A percentile compares a stretch with the other conserved stretches of the same genome.
Evolutionary conservation across 2,888 invertebrate genomes (phyloP).

Genomic region (Chrysolina oricalcia): DNA sequence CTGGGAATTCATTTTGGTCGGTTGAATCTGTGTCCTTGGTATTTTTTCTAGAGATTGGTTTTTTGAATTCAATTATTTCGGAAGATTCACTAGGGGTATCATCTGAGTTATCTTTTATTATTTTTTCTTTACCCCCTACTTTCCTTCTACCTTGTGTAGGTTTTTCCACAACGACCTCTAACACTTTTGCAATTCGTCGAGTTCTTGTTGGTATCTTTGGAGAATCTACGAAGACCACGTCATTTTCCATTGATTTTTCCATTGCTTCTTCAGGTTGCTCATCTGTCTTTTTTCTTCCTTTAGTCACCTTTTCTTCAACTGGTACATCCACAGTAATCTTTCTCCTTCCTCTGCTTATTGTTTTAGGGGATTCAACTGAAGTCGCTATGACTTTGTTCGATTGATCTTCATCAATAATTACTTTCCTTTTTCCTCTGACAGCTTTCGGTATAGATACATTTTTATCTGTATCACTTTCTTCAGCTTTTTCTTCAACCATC

Average conservation of each 20-base stretch:
- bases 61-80: background rate
- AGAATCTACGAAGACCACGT: background rate
- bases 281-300: slow-evolving; percentile 12
- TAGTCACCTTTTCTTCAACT: slow-evolving; percentile 6
- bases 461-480: slow-evolving; percentile 17
- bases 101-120: background rate
- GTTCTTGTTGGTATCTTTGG: slow-evolving; percentile 17
- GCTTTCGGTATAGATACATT: slow-evolving; percentile 9
- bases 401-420: slow-evolving; percentile 21
- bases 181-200: slow-evolving; percentile 24
- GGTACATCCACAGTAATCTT: slow-evolving; percentile 7
- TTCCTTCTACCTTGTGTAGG: slow-evolving; percentile 7
- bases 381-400: background rate
- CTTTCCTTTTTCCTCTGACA: slow-evolving; percentile 26
- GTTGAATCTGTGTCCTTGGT: background rate
- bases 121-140: slow-evolving; percentile 14
- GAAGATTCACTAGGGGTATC: background rate
- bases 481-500: background rate
- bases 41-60: background rate
- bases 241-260: background rate
- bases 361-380: background rate
- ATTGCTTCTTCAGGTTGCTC: background rate
- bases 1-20: background rate
- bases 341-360: background rate
- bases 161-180: slow-evolving; percentile 4